phyloP scores from a whole-genome alignment of 2,888 invertebrate species.

The Geophilus truncorum region DNA sequence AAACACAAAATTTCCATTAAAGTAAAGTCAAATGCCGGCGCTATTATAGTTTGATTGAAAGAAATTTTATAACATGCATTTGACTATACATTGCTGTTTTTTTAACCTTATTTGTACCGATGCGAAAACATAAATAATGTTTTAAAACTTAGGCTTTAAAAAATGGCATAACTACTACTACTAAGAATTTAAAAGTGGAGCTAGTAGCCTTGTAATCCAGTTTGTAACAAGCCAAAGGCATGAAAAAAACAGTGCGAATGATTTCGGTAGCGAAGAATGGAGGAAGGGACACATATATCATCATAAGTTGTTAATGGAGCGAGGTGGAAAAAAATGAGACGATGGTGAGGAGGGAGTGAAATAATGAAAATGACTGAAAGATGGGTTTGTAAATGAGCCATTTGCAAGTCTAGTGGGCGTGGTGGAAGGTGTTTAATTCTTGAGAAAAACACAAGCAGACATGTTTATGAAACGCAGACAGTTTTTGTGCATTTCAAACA shows the following conservation, averaged over 20 bases:
- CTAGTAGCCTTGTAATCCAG: conserved; percentile 13
- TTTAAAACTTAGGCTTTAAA: neutral
- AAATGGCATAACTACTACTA: neutral
- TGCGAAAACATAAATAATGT: neutral
- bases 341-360: conserved; percentile 7
- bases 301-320: conserved; percentile 16
- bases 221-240: neutral
- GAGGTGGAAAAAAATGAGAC: neutral
- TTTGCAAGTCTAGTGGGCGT: conserved; percentile 23
- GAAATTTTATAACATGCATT: too few relatives aligned
- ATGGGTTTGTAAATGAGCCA: conserved; percentile 27
- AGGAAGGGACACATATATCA: conserved; percentile 24
- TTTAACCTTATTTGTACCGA: neutral
- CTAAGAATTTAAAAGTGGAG: neutral
- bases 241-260: neutral
- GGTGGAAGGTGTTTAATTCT: conserved; percentile 25
- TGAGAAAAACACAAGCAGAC: conserved; percentile 27
- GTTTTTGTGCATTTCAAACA: conserved; percentile 27
- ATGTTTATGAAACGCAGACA: conserved; percentile 20
- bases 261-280: conserved; percentile 20
- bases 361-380: conserved; percentile 27
- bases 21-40: too few relatives aligned
- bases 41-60: too few relatives aligned
- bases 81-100: too few relatives aligned
- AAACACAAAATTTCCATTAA: too few relatives aligned